Conservation (phyloP, 2,113 vertebrate species). For the Hyperoodon ampullatus region DNA sequence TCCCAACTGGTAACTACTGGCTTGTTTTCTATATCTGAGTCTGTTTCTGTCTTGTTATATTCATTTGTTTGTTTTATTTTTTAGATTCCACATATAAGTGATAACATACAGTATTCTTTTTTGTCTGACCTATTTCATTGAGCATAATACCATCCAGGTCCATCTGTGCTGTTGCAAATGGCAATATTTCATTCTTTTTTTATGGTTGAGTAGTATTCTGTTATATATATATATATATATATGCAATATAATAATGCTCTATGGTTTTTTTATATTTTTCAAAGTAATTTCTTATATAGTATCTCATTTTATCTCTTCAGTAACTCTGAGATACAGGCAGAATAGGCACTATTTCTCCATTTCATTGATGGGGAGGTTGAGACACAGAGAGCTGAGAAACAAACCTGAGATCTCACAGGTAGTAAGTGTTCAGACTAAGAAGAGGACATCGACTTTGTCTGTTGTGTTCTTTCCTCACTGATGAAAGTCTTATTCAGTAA, state of each 20-base stretch:
- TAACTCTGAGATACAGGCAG: not conserved
- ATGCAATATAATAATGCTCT: not conserved
- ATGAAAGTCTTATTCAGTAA: not conserved
- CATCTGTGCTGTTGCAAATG: not conserved
- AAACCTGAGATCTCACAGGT: not conserved
- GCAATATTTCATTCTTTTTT: not conserved
- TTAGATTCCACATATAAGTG: not conserved
- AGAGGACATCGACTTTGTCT: not conserved
- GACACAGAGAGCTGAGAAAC: not conserved
- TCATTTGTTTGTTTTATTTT: not conserved
- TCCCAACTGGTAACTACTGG: not conserved
- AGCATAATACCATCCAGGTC: not conserved
- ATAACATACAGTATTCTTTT: not conserved
- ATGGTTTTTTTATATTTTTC: not conserved
- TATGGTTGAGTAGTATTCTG: not conserved
- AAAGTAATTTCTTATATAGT: not conserved
- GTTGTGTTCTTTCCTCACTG: not conserved
- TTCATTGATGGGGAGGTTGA: not conserved
- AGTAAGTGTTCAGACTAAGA: not conserved
- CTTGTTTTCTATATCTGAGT: not conserved
- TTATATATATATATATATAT: not conserved
- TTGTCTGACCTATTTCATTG: not conserved
- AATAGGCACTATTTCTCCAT: not conserved
- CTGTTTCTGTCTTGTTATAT: not conserved
- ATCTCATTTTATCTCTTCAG: not conserved